Conservation (phyloP, 2,113 vertebrate species). For the Nothoprocta pentlandii region DNA sequence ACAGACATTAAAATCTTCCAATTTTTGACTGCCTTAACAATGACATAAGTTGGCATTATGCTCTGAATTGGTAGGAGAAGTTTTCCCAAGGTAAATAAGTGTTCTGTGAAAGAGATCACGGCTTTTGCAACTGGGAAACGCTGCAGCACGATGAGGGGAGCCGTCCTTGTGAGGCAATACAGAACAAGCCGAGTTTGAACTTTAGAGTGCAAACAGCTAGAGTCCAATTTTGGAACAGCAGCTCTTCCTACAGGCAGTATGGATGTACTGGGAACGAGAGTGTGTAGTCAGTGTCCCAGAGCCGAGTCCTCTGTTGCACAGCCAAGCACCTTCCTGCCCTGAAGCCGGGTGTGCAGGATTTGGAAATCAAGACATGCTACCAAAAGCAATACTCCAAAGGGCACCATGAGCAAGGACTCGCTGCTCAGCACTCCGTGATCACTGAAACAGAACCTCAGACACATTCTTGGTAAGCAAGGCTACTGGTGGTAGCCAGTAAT, state of each 20-base stretch:
- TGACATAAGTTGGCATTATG: neutral
- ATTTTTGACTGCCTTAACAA: neutral
- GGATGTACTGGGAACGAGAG: neutral
- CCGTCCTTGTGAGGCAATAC: neutral
- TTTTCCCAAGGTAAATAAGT: neutral
- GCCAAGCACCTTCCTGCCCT: neutral
- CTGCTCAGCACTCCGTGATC: neutral
- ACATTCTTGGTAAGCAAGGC: neutral
- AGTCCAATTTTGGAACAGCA: slow-evolving; percentile 7
- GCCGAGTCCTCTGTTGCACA: neutral
- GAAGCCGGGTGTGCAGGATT: neutral
- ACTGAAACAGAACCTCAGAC: neutral
- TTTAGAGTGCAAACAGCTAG: neutral
- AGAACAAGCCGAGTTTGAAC: neutral
- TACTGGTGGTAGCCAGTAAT: neutral
- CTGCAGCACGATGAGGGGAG: neutral
- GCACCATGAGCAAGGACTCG: neutral
- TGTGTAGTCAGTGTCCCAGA: neutral
- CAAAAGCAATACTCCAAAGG: neutral
- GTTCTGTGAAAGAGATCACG: neutral
- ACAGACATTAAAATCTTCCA: neutral
- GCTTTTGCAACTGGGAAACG: neutral
- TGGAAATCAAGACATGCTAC: neutral
- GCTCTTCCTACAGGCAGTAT: neutral
- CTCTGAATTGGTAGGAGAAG: neutral